Conservation (phyloP, 2,797 vertebrate genomes). For the Lithobates pipiens region DNA sequence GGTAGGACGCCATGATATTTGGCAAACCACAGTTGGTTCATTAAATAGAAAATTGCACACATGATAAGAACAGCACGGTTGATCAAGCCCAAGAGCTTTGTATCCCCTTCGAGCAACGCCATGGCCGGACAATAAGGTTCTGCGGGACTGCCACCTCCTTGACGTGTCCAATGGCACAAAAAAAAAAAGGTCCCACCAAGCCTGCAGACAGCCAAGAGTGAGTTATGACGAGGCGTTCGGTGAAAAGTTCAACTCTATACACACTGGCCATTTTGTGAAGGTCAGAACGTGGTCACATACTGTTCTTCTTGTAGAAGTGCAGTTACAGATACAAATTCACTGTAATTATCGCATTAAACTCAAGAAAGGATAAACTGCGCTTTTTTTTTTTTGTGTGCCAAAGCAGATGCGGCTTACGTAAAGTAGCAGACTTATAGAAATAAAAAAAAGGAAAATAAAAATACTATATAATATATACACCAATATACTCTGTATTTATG, state of each 20-base stretch:
- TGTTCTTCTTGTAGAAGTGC: background rate
- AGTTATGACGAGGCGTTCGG: constrained; percentile 65
- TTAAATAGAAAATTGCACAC: too few relatives aligned
- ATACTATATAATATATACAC: background rate
- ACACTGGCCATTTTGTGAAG: constrained; percentile 42
- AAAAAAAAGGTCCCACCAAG: constrained; percentile 62
- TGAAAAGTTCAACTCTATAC: constrained; percentile 66
- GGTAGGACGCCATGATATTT: too few relatives aligned
- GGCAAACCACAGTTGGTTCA: too few relatives aligned
- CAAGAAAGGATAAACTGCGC: background rate
- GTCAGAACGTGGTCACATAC: constrained; percentile 27
- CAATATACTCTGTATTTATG: background rate
- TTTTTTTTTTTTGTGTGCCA: background rate
- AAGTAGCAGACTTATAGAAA: background rate
- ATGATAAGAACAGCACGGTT: background rate
- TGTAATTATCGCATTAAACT: background rate
- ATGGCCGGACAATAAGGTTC: constrained; percentile 57
- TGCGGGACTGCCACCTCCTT: constrained; percentile 64
- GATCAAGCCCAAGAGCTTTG: background rate
- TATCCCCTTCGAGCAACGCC: constrained; percentile 40
- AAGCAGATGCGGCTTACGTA: background rate
- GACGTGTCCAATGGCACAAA: constrained; percentile 62
- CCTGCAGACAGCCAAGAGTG: constrained; percentile 57
- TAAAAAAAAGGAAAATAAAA: background rate
- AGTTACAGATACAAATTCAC: constrained; percentile 18